Evolutionary conservation across 2,888 invertebrate species (phyloP).

Genomic region (Tachina fera): DNA sequence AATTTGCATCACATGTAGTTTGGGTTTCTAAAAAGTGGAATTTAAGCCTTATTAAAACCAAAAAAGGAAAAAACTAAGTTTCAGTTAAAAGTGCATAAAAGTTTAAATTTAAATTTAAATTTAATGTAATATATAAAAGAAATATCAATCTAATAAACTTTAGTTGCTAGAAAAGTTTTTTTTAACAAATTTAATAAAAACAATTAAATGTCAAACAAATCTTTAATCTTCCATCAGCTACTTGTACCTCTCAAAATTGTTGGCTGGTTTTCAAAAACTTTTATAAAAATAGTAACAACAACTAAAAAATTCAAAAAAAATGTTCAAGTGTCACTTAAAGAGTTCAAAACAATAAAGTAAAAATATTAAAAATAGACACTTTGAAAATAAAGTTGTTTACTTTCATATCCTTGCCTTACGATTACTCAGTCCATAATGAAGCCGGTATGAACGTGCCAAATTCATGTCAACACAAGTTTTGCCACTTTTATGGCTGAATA

Average conservation of each 20-base stretch:
- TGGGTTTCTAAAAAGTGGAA: too few relatives aligned
- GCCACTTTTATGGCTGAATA: slow-evolving; percentile 64
- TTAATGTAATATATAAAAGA: too few relatives aligned
- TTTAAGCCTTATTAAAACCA: too few relatives aligned
- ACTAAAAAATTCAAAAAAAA: slow-evolving; percentile 28
- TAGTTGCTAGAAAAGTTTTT: not conserved
- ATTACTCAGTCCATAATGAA: slow-evolving; percentile 10
- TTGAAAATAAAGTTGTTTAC: slow-evolving; percentile 49
- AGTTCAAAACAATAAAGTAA: slow-evolving; percentile 13
- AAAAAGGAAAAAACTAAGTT: too few relatives aligned
- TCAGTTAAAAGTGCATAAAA: too few relatives aligned
- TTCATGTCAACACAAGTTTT: slow-evolving; percentile 62
- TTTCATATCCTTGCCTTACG: slow-evolving; percentile 2
- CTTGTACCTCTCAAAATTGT: not conserved
- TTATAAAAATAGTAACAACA: not conserved
- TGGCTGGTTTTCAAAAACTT: slow-evolving; percentile 53
- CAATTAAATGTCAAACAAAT: not conserved
- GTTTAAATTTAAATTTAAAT: too few relatives aligned
- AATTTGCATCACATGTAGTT: too few relatives aligned
- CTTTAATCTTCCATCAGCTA: not conserved
- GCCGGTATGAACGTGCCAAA: slow-evolving; percentile 45
- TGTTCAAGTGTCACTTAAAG: slow-evolving; percentile 58
- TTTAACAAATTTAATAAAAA: not conserved
- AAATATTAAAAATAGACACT: slow-evolving; percentile 5
- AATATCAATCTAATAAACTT: too few relatives aligned